These are phyloP conservation scores for Galerucella nymphaeae DNA, from an alignment of 2,888 invertebrate species.

Conservation along the genomic window DNA sequence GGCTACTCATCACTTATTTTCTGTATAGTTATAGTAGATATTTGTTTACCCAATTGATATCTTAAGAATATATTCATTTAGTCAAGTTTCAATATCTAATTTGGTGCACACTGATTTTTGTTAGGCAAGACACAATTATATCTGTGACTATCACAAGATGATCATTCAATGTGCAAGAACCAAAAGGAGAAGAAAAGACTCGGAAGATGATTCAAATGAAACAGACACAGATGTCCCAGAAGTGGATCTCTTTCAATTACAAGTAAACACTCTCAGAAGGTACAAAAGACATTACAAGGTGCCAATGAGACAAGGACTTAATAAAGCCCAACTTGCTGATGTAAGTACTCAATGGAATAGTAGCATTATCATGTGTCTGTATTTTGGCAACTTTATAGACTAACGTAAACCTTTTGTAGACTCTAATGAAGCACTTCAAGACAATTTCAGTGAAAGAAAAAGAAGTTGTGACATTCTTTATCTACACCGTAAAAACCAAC, in stretches of 20 bases:
- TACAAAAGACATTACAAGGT: conserved; percentile 96
- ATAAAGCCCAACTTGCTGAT: conserved; percentile 95
- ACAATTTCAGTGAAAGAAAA: conserved; percentile 95
- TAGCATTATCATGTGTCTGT: no score
- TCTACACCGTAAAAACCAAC: conserved; percentile 95
- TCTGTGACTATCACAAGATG: conserved; percentile 96
- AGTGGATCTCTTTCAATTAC: conserved; percentile 92
- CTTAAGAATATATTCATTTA: not conserved
- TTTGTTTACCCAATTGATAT: not conserved
- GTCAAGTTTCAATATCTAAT: no score
- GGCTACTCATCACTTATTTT: conserved; percentile 3
- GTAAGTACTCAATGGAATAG: conserved; percentile 69
- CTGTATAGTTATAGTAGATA: not conserved
- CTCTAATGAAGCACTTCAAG: conserved; percentile 94
- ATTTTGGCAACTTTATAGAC: not conserved
- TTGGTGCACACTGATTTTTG: not conserved
- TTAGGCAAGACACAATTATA: conserved; percentile 94
- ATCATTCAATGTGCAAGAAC: conserved; percentile 96
- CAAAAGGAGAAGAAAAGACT: conserved; percentile 91
- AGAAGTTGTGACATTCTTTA: conserved; percentile 93
- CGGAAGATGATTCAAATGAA: conserved; percentile 94
- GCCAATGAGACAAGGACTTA: conserved; percentile 88
- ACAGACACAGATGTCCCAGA: conserved; percentile 93
- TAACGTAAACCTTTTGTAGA: conserved; percentile 71
- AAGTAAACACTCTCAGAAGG: conserved; percentile 91